A percentile compares a stretch with the other conserved stretches of the same genome.
These are phyloP conservation scores for Cyclargus thomasi DNA, from an alignment of 1,140 invertebrate genomes.

Conservation along the genomic window DNA sequence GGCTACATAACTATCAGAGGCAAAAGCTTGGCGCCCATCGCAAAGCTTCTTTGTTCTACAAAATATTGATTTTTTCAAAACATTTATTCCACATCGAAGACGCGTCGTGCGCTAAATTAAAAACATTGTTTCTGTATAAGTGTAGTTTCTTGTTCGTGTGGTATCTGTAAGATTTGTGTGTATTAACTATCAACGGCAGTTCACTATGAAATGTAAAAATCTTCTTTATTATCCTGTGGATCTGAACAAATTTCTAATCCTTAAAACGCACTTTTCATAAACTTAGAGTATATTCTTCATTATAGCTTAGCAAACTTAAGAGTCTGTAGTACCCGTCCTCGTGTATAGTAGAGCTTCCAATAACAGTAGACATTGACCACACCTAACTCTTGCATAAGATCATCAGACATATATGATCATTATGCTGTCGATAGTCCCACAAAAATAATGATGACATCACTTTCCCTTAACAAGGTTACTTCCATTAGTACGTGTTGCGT, in stretches of 20 bases:
- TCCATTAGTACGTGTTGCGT: conserved; percentile 35
- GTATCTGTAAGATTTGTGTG: no score
- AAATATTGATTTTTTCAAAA: conserved; percentile 15
- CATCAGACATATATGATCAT: conserved; percentile 7
- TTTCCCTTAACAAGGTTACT: conserved; percentile 36
- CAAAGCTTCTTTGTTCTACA: conserved; percentile 4
- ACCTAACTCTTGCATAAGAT: conserved; percentile 2
- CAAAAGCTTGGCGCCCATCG: neutral
- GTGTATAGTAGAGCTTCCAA: neutral
- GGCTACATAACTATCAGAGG: neutral
- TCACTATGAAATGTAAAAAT: no score
- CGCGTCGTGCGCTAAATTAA: neutral
- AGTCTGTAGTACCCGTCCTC: no score
- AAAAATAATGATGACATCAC: conserved; percentile 21
- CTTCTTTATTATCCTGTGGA: no score
- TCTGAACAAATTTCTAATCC: no score
- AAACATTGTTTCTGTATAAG: neutral
- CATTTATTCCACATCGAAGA: conserved; percentile 13
- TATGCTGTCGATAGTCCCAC: neutral
- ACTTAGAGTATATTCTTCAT: no score
- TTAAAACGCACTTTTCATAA: no score
- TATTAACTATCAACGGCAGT: no score
- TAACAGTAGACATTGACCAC: neutral
- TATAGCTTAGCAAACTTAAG: neutral
- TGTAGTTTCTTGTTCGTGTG: no score